Evolutionary conservation across 2,113 vertebrate genomes (phyloP), one percentile per base, ranked within the genome.

Genomic region (Marmota flaviventris): DNA sequence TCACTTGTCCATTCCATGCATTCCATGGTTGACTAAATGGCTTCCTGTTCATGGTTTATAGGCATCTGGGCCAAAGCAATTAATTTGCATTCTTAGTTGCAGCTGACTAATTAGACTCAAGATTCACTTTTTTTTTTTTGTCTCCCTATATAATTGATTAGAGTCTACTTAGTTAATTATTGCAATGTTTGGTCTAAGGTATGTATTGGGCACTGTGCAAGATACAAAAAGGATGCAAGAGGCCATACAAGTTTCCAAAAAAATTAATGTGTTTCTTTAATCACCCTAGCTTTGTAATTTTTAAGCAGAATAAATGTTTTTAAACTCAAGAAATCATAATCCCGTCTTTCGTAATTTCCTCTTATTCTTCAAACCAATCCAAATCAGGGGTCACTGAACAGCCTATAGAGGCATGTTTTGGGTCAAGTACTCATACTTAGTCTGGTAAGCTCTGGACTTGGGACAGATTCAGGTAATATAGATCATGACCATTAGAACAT

Each of bases 61-160:
- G 13, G 73, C 29, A 76, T 81, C 5, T 61, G 37, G 67, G 16
- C 75, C 95, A 93, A 91, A 93, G 73, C 89, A 94, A 93, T 95
- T 89, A 97, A 90, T 91, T 89, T 95, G 34, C 9, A 42, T 16
- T 96, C 61, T 94, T 94, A 94, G 78, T 76, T 91, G 53, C 37
- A 96, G 42, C 32, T 91, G 42, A 73, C n/a, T 94, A 96, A 95
- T 85, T 87, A 61, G 56, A 93, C 75, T 89, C 48, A n/a, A 89
- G 78, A 69, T 89, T 96, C 32, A 81, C 61, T 79, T 90, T 92
- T 95, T 90, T 92, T 95, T 91, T 58, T 95, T 91, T 75, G n/a
- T 94, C 56, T 95, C 67, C n/a, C 6, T 9, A 93, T 53, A 82
- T 82, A 95, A 83, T 93, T 92, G 91, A 86, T 92, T 67, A 94